Conservation (phyloP, 2,797 vertebrate species). For the Dendrocincla fuliginosa region DNA sequence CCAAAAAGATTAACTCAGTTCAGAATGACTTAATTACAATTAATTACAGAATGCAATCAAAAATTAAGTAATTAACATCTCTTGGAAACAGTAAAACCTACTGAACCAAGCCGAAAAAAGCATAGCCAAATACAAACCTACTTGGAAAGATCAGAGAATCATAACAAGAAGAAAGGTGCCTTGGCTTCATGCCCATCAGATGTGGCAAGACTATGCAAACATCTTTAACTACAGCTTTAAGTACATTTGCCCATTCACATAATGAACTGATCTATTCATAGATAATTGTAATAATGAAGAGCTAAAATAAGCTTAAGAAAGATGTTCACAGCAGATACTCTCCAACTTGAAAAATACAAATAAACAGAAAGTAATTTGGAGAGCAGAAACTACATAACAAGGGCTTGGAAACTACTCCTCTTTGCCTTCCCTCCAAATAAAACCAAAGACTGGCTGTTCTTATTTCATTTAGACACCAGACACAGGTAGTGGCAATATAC, state of each 20-base stretch:
- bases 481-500: neutral
- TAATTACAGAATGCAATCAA: neutral
- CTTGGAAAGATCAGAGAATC: neutral
- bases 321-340: neutral
- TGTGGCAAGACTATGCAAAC: slow-evolving; percentile 36
- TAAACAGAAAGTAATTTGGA: neutral
- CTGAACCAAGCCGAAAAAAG: neutral
- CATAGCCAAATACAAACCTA: neutral
- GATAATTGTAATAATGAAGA: neutral
- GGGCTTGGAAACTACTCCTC: neutral
- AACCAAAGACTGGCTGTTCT: neutral
- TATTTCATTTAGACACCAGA: neutral
- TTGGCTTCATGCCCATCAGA: slow-evolving; percentile 46
- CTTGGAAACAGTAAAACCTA: neutral
- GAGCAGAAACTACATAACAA: neutral
- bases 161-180: neutral
- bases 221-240: slow-evolving; percentile 7
- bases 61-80: neutral
- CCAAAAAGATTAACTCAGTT: neutral
- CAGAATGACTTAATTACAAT: neutral
- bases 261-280: neutral
- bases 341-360: neutral
- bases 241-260: neutral
- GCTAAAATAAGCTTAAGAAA: neutral
- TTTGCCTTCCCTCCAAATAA: neutral